phyloP scores from a whole-genome alignment of 2,113 vertebrate species.

The Pheucticus melanocephalus region DNA sequence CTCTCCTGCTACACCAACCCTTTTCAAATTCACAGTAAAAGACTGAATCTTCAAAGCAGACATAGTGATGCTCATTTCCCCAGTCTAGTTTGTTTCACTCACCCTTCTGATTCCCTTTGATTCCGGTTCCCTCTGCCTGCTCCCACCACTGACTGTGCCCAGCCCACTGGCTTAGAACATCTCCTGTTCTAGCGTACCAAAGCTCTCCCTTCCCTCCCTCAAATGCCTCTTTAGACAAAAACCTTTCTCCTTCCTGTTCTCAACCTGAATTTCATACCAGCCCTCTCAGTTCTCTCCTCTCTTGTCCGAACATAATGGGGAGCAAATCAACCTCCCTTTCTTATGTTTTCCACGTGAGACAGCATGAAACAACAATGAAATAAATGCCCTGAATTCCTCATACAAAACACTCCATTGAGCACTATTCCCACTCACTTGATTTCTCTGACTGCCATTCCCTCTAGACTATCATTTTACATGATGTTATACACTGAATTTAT shows the following conservation, averaged over 20 bases:
- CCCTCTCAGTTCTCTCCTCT: neutral
- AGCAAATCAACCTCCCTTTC: neutral
- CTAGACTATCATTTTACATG: neutral
- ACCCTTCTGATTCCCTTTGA: neutral
- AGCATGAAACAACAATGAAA: slow-evolving; percentile 13
- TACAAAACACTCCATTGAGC: slow-evolving; percentile 6
- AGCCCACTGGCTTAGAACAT: neutral
- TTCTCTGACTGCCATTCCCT: neutral
- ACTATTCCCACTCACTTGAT: neutral
- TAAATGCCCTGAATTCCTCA: neutral
- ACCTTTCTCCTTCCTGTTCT: neutral
- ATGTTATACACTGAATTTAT: slow-evolving; percentile 19
- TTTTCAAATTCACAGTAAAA: neutral
- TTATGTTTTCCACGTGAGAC: neutral
- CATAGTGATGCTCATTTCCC: neutral
- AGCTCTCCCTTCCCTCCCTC: neutral
- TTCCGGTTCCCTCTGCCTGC: neutral
- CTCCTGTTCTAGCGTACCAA: neutral
- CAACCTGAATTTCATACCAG: neutral
- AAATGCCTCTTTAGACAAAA: neutral
- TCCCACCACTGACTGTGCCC: neutral
- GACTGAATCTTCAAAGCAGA: neutral
- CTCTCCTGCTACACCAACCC: neutral
- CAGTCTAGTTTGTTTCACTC: neutral
- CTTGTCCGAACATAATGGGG: neutral